phyloP scores from a whole-genome alignment of 2,888 invertebrate species.

The Tachina grossa region DNA sequence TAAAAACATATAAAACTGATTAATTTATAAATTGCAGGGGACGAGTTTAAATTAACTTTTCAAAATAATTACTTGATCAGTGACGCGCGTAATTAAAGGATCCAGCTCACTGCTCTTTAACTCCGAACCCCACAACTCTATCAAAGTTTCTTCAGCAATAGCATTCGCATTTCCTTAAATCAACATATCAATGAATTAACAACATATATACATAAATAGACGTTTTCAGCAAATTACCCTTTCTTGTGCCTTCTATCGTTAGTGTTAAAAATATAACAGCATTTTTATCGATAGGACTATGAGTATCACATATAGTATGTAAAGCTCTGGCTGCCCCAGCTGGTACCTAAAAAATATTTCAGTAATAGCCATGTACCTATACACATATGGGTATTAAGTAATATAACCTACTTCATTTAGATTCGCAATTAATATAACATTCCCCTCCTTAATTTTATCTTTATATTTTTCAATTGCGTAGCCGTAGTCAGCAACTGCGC shows the following conservation, averaged over 20 bases:
- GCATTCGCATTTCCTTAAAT: conserved; percentile 68
- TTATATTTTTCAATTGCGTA: conserved; percentile 78
- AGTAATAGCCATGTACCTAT: neutral
- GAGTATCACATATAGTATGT: conserved; percentile 85
- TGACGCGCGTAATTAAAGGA: conserved; percentile 80
- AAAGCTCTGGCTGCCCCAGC: conserved; percentile 82
- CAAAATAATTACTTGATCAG: conserved; percentile 77
- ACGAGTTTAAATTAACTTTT: conserved; percentile 23
- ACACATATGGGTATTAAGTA: neutral
- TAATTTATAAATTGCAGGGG: neutral
- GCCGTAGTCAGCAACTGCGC: conserved; percentile 77
- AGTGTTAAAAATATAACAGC: conserved; percentile 83
- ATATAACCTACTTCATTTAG: conserved; percentile 77
- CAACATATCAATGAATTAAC: neutral
- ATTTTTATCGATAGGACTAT: conserved; percentile 82
- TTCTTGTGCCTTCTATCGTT: conserved; percentile 69
- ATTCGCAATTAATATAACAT: conserved; percentile 79
- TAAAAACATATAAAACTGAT: neutral
- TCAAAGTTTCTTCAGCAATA: conserved; percentile 75
- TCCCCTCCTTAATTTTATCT: conserved; percentile 75
- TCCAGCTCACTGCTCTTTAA: conserved; percentile 75
- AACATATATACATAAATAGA: neutral
- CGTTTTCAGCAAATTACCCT: conserved; percentile 12
- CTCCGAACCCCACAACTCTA: conserved; percentile 76
- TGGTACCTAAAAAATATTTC: conserved; percentile 75